phyloP scores from a whole-genome alignment of 2,113 vertebrate genomes.

The Prionailurus bengalensis region DNA sequence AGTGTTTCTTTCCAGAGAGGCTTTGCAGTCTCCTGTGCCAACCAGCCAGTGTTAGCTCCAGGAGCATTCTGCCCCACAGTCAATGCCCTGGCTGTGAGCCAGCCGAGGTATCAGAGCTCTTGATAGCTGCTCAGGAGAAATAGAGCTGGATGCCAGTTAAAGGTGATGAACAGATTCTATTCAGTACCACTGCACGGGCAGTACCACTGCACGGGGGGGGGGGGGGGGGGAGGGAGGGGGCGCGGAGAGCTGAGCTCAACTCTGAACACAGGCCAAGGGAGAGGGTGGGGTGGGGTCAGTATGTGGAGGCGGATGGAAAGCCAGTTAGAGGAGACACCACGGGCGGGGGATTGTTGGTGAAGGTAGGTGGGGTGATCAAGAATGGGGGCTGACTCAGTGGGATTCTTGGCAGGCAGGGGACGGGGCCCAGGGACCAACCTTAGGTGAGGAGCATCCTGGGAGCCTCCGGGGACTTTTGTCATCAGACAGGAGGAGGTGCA shows the following conservation, averaged over 20 bases:
- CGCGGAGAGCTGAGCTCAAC: background rate
- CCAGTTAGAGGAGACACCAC: background rate
- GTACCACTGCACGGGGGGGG: no score
- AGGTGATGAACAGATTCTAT: background rate
- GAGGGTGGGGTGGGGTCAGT: no score
- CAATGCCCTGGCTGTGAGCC: background rate
- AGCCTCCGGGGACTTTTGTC: background rate
- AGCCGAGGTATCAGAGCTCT: background rate
- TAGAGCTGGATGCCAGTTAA: background rate
- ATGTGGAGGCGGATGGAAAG: background rate
- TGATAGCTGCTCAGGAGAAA: background rate
- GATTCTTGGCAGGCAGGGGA: background rate
- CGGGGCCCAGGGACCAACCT: fast-evolving
- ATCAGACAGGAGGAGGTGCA: background rate
- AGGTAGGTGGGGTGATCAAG: background rate
- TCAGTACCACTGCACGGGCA: no score
- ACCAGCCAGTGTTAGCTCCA: background rate
- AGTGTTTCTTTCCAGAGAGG: background rate
- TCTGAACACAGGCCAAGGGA: background rate
- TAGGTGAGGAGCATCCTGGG: background rate
- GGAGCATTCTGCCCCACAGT: no score
- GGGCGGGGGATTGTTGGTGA: background rate
- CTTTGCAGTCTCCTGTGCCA: background rate
- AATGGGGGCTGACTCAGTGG: background rate
- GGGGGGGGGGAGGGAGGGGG: background rate